phyloP scores from a whole-genome alignment of 2,113 vertebrate species.

The Puma concolor region DNA sequence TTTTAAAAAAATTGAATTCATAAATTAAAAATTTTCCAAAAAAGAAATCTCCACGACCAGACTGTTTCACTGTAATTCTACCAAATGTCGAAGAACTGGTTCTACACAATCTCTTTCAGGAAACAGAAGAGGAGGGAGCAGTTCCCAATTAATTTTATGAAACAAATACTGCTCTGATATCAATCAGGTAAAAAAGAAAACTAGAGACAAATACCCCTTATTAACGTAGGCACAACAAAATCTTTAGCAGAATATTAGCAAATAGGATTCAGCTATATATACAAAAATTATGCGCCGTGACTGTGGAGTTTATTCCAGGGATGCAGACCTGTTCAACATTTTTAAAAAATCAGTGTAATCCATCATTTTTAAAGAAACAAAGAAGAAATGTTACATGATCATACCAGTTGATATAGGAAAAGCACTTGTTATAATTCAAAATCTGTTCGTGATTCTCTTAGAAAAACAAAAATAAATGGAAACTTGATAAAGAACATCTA shows the following conservation, averaged over 20 bases:
- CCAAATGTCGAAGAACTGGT: background rate
- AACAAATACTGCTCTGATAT: background rate
- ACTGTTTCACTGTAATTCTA: background rate
- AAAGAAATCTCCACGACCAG: background rate
- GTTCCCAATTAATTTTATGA: background rate
- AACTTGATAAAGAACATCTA: background rate
- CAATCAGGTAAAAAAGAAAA: background rate
- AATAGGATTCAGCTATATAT: background rate
- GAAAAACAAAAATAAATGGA: background rate
- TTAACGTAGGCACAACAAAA: background rate
- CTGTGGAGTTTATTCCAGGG: background rate
- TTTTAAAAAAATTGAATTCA: background rate
- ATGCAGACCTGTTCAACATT: background rate
- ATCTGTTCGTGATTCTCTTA: background rate
- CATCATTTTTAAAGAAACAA: background rate
- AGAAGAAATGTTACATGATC: background rate
- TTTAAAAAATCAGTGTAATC: background rate
- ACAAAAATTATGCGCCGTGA: background rate
- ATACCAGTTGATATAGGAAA: background rate
- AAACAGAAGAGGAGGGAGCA: background rate
- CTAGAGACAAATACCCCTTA: background rate
- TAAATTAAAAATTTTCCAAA: background rate
- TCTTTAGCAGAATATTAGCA: background rate
- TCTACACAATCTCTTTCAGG: background rate
- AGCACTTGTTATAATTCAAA: background rate